phyloP scores from a whole-genome alignment of 2,888 invertebrate species.

The Latheticus oryzae region DNA sequence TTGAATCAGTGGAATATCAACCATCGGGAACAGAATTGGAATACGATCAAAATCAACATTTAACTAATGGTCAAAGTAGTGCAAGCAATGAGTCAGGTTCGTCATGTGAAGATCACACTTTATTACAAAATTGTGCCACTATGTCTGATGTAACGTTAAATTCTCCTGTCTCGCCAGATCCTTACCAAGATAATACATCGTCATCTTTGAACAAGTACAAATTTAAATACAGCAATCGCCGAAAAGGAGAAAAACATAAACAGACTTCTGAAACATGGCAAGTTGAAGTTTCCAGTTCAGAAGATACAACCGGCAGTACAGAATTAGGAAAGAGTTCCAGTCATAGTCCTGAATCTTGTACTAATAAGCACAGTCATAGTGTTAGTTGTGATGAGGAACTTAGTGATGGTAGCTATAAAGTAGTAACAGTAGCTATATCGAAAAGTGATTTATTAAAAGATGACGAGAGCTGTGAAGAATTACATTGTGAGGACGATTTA shows the following conservation, averaged over 20 bases:
- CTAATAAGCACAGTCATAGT: constrained; percentile 48
- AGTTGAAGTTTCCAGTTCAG: constrained; percentile 60
- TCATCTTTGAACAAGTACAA: constrained; percentile 62
- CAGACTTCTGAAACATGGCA: constrained; percentile 42
- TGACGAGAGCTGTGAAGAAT: constrained; percentile 55
- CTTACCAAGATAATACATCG: constrained; percentile 56
- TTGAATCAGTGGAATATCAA: constrained; percentile 63
- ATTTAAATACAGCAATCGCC: constrained; percentile 64
- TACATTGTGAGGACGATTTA: constrained; percentile 56
- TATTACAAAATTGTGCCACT: constrained; percentile 62
- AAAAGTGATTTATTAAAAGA: constrained; percentile 55
- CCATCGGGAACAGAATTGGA: constrained; percentile 57
- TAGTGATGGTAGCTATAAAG: constrained; percentile 54
- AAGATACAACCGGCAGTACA: constrained; percentile 60
- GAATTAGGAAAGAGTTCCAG: constrained; percentile 54
- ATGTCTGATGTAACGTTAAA: constrained; percentile 65
- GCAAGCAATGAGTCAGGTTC: constrained; percentile 56
- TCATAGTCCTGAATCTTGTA: constrained; percentile 52
- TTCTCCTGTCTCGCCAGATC: constrained; percentile 63
- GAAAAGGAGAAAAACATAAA: constrained; percentile 58
- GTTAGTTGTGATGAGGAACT: constrained; percentile 53
- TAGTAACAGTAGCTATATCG: constrained; percentile 58
- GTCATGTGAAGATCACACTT: constrained; percentile 62
- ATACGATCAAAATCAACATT: constrained; percentile 55
- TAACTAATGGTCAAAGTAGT: constrained; percentile 60